A percentile compares a stretch with the other conserved stretches of the same genome.
These are phyloP conservation scores for Microcaecilia unicolor DNA, from an alignment of 2,797 vertebrate genomes.

Conservation along the genomic window DNA sequence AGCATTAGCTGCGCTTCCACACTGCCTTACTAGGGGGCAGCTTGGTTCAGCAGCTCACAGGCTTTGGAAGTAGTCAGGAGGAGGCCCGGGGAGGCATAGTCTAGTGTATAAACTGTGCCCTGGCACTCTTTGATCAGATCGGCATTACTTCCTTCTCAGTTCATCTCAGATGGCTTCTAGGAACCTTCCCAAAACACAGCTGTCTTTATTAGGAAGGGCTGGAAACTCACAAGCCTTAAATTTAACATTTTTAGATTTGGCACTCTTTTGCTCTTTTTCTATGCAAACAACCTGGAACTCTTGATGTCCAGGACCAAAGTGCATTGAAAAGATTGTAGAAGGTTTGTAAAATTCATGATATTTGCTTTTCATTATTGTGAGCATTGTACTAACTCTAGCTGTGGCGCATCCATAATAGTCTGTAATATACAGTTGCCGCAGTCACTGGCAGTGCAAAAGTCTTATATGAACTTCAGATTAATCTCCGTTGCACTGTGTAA, in stretches of 20 bases:
- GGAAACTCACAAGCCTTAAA: slow-evolving; percentile 23
- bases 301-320: slow-evolving; percentile 8
- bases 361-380: too few relatives aligned
- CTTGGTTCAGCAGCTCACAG: slow-evolving; percentile 7
- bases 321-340: too few relatives aligned
- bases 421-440: too few relatives aligned
- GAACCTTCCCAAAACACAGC: slow-evolving; percentile 48
- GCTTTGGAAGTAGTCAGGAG: neutral
- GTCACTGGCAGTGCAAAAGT: too few relatives aligned
- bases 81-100: neutral
- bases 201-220: slow-evolving; percentile 44
- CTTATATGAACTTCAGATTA: too few relatives aligned
- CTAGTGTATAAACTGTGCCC: too few relatives aligned
- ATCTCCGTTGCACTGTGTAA: too few relatives aligned
- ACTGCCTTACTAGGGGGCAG: neutral
- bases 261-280: slow-evolving; percentile 30
- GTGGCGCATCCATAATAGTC: too few relatives aligned
- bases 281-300: slow-evolving; percentile 10
- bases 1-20: slow-evolving; percentile 2
- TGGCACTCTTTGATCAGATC: slow-evolving; percentile 27
- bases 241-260: slow-evolving; percentile 16
- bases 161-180: slow-evolving; percentile 43
- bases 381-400: too few relatives aligned
- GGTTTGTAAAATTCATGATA: too few relatives aligned
- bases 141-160: slow-evolving; percentile 43